Conservation (phyloP, 2,797 vertebrate genomes). For the Gadopsis marmoratus region DNA sequence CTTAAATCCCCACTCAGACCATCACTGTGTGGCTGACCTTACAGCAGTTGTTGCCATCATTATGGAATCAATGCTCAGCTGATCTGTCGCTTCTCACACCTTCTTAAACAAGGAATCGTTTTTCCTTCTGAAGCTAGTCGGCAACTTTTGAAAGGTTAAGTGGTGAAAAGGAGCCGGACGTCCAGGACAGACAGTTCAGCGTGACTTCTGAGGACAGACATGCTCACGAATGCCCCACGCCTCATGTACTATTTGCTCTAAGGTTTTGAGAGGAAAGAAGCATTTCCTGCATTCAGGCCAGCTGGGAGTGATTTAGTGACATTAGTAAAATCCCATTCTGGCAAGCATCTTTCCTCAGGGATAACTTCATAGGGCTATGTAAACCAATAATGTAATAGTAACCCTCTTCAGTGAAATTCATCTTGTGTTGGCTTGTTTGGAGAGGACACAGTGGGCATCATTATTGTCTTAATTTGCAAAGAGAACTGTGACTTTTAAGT, state of each 20-base stretch:
- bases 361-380: constrained; percentile 82
- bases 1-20: constrained; percentile 60
- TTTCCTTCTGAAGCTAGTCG: constrained; percentile 57
- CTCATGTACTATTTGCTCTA: constrained; percentile 84
- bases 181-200: constrained; percentile 69
- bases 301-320: constrained; percentile 87
- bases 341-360: constrained; percentile 83
- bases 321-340: constrained; percentile 85
- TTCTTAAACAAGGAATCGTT: constrained; percentile 59
- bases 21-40: constrained; percentile 67
- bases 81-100: constrained; percentile 69
- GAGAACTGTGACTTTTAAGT: constrained; percentile 30
- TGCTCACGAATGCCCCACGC: constrained; percentile 76
- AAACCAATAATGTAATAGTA: constrained; percentile 86
- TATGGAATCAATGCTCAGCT: constrained; percentile 57
- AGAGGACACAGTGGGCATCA: constrained; percentile 54
- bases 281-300: constrained; percentile 84
- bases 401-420: constrained; percentile 76
- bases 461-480: constrained; percentile 55
- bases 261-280: constrained; percentile 83
- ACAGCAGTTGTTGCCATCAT: constrained; percentile 60
- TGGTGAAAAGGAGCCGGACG: constrained; percentile 74
- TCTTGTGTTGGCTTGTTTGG: constrained; percentile 74
- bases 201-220: constrained; percentile 73
- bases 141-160: constrained; percentile 79